A percentile compares a stretch with the other conserved stretches of the same genome.
Evolutionary conservation across 2,797 vertebrate genomes (phyloP).

Genomic region (Anniella stebbinsi): DNA sequence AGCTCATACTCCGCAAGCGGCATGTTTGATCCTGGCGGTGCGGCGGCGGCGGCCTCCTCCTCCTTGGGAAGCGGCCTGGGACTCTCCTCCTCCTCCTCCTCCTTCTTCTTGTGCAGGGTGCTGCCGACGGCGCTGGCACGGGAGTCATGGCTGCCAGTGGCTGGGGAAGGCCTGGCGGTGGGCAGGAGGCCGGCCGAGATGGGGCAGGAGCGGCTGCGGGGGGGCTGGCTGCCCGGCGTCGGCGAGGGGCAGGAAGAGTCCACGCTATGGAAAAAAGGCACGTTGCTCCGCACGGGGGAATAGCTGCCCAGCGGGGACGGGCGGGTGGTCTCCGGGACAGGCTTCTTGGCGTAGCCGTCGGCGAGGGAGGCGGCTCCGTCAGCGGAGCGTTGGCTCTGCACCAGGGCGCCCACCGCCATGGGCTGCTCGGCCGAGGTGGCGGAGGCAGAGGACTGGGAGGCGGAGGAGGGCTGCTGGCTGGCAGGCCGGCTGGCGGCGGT

Average conservation of each 20-base stretch:
- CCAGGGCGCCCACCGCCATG: fast-evolving
- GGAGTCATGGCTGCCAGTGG: slow-evolving; percentile 55
- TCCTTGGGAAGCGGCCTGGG: slow-evolving; percentile 71
- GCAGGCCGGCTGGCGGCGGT: slow-evolving; percentile 64
- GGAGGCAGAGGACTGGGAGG: slow-evolving; percentile 63
- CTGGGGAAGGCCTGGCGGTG: slow-evolving; percentile 72
- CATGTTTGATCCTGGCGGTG: slow-evolving; percentile 63
- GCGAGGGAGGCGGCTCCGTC: slow-evolving; percentile 59
- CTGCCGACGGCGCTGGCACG: slow-evolving; percentile 49
- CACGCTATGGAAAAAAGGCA: slow-evolving; percentile 82
- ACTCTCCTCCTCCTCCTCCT: slow-evolving; percentile 79
- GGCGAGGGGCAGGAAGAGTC: slow-evolving; percentile 81
- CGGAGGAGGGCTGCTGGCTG: slow-evolving; percentile 70
- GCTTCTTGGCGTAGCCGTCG: slow-evolving; percentile 66
- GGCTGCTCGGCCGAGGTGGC: slow-evolving; percentile 51
- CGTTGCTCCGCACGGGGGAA: slow-evolving; percentile 87
- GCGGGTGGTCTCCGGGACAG: slow-evolving; percentile 83
- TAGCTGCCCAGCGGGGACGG: slow-evolving; percentile 95
- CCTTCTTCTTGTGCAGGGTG: slow-evolving; percentile 57
- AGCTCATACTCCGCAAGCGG: slow-evolving; percentile 79
- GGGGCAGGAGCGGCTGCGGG: slow-evolving; percentile 86
- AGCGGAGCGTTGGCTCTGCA: slow-evolving; percentile 50
- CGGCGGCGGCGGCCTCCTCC: slow-evolving; percentile 66
- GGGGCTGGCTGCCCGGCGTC: slow-evolving; percentile 72
- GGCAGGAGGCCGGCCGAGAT: slow-evolving; percentile 76